Percentiles rank a stretch among this genome's conserved stretches.
These are phyloP conservation scores for Melanotaenia maccullochi DNA, from an alignment of 2,797 vertebrate species.

Conservation along the genomic window DNA sequence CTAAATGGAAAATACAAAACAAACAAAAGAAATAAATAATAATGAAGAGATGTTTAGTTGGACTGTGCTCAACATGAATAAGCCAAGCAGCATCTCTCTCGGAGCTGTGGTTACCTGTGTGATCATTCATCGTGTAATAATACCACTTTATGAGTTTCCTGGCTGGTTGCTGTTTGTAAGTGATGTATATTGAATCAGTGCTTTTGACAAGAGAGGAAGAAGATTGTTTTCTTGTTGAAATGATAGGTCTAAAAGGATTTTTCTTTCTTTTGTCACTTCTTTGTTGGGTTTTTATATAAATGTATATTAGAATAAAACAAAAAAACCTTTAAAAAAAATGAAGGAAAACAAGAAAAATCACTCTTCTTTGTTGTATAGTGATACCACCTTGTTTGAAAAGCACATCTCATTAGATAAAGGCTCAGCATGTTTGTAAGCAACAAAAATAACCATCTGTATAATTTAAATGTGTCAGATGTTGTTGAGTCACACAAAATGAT, in stretches of 20 bases:
- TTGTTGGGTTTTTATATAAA: slow-evolving; percentile 82
- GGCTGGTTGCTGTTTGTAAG: slow-evolving; percentile 67
- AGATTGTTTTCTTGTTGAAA: slow-evolving; percentile 63
- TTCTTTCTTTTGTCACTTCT: slow-evolving; percentile 67
- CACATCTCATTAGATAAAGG: slow-evolving; percentile 79
- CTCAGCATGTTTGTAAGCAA: slow-evolving; percentile 77
- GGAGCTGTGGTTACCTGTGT: slow-evolving; percentile 35
- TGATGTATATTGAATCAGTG: slow-evolving; percentile 72
- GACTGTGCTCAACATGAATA: slow-evolving; percentile 12
- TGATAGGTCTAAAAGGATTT: slow-evolving; percentile 71
- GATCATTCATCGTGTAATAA: slow-evolving; percentile 32
- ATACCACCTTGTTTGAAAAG: slow-evolving; percentile 79
- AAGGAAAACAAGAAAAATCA: slow-evolving; percentile 38
- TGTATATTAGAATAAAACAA: slow-evolving; percentile 82
- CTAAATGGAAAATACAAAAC: slow-evolving; percentile 11
- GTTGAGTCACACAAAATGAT: slow-evolving; percentile 59
- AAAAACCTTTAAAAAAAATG: slow-evolving; percentile 19
- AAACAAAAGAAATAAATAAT: neutral
- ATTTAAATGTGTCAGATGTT: slow-evolving; percentile 77
- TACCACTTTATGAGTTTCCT: slow-evolving; percentile 35
- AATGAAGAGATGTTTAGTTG: slow-evolving; percentile 27
- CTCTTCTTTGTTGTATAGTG: slow-evolving; percentile 78
- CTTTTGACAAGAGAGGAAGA: slow-evolving; percentile 59
- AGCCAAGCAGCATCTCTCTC: slow-evolving; percentile 24
- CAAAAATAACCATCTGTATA: slow-evolving; percentile 71